phyloP scores from a whole-genome alignment of 2,888 invertebrate species.

The Leuctra nigra region DNA sequence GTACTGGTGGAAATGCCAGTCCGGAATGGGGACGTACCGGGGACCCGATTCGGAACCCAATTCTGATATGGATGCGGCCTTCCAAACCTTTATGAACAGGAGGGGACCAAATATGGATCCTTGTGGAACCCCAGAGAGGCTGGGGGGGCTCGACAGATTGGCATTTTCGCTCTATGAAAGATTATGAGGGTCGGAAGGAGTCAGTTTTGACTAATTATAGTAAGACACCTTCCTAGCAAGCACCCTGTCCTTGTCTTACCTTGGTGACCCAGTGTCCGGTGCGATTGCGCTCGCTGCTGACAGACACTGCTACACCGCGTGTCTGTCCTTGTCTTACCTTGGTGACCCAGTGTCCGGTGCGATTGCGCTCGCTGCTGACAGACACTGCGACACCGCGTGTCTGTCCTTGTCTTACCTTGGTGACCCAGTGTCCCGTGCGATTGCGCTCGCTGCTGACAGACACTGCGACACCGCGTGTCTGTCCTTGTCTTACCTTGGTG shows the following conservation, averaged over 20 bases:
- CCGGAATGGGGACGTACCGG: too few relatives aligned
- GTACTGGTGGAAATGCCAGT: too few relatives aligned
- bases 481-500: not conserved
- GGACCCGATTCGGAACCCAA: too few relatives aligned
- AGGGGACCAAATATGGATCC: too few relatives aligned
- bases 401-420: not conserved
- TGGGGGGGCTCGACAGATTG: too few relatives aligned
- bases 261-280: not conserved
- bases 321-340: not conserved
- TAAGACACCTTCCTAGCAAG: too few relatives aligned
- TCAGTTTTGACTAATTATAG: too few relatives aligned
- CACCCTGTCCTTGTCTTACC: not conserved
- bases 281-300: not conserved
- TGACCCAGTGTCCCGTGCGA: not conserved
- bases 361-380: not conserved
- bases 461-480: not conserved
- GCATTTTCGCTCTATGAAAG: too few relatives aligned
- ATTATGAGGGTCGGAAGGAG: too few relatives aligned
- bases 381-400: not conserved
- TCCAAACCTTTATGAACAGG: too few relatives aligned
- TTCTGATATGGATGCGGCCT: too few relatives aligned
- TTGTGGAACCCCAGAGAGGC: too few relatives aligned
- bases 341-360: not conserved
- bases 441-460: not conserved
- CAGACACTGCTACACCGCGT: not conserved